Evolutionary conservation across 2,888 invertebrate species (phyloP).

Genomic region (Cephus sareptanus): DNA sequence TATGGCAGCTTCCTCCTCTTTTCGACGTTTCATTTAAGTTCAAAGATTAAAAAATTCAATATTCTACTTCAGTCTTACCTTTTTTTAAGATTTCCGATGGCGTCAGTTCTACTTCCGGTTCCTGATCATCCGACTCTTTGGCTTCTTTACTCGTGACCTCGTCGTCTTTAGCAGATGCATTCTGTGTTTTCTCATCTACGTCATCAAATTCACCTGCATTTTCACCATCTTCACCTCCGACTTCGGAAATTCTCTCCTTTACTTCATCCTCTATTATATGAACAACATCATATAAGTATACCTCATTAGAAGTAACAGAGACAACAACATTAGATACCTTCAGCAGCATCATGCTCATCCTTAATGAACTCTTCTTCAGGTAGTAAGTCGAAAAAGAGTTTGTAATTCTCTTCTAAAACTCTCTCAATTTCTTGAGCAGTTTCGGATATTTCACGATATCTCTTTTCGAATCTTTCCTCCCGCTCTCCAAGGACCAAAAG

Average conservation of each 20-base stretch:
- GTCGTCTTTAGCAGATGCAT: constrained; percentile 20
- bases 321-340: constrained; percentile 19
- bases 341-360: constrained; percentile 36
- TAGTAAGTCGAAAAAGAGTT: constrained; percentile 75
- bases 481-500: constrained; percentile 72
- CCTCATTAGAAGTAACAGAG: not conserved
- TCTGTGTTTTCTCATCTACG: constrained; percentile 24
- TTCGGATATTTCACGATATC: constrained; percentile 67
- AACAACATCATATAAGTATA: not conserved
- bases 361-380: constrained; percentile 61
- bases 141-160: constrained; percentile 24
- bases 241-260: constrained; percentile 60
- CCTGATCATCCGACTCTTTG: constrained; percentile 33
- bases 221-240: constrained; percentile 33
- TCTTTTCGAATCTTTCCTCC: constrained; percentile 68
- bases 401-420: constrained; percentile 75
- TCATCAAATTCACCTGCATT: constrained; percentile 20
- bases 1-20: constrained; percentile 66
- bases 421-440: constrained; percentile 71
- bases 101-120: constrained; percentile 42
- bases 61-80: constrained; percentile 56
- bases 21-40: constrained; percentile 48
- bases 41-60: constrained; percentile 35
- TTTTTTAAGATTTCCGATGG: constrained; percentile 35
- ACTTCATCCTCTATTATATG: constrained; percentile 51